These are phyloP conservation scores for Balaenoptera acutorostrata DNA, from an alignment of 2,113 vertebrate genomes.

Conservation along the genomic window DNA sequence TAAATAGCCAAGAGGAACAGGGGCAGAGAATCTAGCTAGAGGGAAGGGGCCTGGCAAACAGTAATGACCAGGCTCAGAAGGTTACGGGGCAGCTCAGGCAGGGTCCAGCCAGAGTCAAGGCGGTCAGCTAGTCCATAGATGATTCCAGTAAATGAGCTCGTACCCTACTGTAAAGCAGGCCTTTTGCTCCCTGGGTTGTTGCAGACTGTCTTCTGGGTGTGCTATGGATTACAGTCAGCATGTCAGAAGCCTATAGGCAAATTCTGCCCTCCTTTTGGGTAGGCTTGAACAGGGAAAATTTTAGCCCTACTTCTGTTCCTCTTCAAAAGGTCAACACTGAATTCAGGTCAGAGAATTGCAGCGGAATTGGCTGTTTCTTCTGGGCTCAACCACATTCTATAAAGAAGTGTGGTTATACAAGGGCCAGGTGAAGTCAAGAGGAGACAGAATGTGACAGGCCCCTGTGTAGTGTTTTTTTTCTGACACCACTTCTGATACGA, in stretches of 20 bases:
- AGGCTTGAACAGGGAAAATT: not conserved
- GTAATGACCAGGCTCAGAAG: not conserved
- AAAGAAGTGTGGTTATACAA: not conserved
- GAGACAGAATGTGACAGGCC: not conserved
- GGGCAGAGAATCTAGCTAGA: not conserved
- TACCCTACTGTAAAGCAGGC: not conserved
- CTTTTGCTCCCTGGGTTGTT: not conserved
- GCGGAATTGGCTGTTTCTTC: not conserved
- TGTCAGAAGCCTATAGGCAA: not conserved
- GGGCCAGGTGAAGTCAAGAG: not conserved
- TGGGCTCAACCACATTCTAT: slow-evolving; percentile 44
- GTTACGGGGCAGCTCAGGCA: not conserved
- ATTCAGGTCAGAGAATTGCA: slow-evolving; percentile 51
- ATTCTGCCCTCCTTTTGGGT: not conserved
- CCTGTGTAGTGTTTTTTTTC: not conserved
- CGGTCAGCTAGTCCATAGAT: not conserved
- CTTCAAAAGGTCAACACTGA: slow-evolving; percentile 1
- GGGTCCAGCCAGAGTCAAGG: not conserved
- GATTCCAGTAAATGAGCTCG: not conserved
- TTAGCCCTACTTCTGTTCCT: not conserved
- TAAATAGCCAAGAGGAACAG: not conserved
- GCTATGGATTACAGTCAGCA: not conserved
- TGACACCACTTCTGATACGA: not conserved
- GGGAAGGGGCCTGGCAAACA: not conserved
- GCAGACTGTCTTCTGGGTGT: not conserved